These are phyloP conservation scores for Smutsia temminckii DNA, from an alignment of 2,797 vertebrate genomes.

Conservation along the genomic window DNA sequence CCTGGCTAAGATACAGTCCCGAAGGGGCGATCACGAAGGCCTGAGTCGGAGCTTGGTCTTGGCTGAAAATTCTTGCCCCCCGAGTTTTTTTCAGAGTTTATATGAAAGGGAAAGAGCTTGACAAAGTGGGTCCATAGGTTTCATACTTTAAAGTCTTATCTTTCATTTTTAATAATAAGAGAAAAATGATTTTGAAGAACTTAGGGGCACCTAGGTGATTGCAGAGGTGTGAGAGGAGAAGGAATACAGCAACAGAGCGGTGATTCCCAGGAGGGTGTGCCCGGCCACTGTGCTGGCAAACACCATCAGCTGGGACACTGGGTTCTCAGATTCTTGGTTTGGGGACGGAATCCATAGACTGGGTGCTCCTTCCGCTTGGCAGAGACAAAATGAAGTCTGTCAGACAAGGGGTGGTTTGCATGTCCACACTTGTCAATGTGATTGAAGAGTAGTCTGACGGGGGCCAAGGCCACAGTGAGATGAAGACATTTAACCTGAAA, in stretches of 20 bases:
- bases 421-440: neutral
- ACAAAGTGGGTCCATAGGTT: neutral
- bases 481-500: neutral
- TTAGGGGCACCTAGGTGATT: neutral
- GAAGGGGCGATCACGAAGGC: fast-evolving
- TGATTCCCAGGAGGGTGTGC: neutral
- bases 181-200: neutral
- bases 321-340: neutral
- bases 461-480: neutral
- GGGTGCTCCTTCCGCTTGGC: neutral
- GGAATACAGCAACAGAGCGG: fast-evolving
- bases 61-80: neutral
- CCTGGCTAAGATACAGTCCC: neutral
- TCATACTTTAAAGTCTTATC: neutral
- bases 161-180: neutral
- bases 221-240: neutral
- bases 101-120: neutral
- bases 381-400: neutral
- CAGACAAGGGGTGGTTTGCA: neutral
- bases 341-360: neutral
- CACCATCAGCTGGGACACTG: neutral
- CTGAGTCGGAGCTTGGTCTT: neutral
- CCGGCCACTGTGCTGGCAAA: neutral
- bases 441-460: neutral
- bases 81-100: neutral